Percentiles rank a stretch among this genome's conserved stretches.
Conservation (phyloP, 2,888 invertebrate genomes). For the Folsomia manolachei region DNA sequence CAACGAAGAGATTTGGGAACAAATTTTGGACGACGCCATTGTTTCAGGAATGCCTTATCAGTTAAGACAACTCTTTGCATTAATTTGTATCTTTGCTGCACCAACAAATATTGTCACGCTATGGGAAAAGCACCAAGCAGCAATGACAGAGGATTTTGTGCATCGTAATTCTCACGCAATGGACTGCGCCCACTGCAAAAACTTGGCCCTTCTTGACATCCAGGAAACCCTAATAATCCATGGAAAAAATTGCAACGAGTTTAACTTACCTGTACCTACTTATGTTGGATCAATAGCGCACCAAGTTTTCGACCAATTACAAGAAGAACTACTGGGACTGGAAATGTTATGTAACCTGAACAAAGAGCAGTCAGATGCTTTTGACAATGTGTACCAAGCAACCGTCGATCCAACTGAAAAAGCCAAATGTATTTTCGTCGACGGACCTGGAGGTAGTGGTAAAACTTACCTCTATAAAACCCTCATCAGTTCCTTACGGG, state of each 20-base stretch:
- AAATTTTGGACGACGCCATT: background rate
- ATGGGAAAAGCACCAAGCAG: background rate
- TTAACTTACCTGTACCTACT: slow-evolving; percentile 15
- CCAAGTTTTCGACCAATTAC: background rate
- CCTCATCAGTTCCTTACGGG: slow-evolving; percentile 38
- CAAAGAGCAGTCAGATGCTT: slow-evolving; percentile 14
- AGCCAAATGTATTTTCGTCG: slow-evolving; percentile 51
- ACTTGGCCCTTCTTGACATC: slow-evolving; percentile 25
- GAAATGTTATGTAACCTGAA: slow-evolving; percentile 2
- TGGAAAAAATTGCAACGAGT: background rate
- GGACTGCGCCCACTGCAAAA: background rate
- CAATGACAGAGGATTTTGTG: slow-evolving; percentile 3
- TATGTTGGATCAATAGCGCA: too few relatives aligned
- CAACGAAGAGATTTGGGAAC: background rate
- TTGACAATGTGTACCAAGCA: background rate
- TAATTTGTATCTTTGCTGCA: background rate
- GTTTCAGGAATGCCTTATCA: background rate
- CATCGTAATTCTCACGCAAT: background rate
- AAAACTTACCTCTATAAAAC: slow-evolving; percentile 54
- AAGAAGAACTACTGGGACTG: background rate
- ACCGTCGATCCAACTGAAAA: background rate
- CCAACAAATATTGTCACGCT: background rate
- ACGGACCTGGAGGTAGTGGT: slow-evolving; percentile 55
- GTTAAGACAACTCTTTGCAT: slow-evolving; percentile 15
- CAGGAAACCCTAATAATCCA: slow-evolving; percentile 7